Conservation (phyloP, 1,140 invertebrate species). For the Pogonus chalceus region DNA sequence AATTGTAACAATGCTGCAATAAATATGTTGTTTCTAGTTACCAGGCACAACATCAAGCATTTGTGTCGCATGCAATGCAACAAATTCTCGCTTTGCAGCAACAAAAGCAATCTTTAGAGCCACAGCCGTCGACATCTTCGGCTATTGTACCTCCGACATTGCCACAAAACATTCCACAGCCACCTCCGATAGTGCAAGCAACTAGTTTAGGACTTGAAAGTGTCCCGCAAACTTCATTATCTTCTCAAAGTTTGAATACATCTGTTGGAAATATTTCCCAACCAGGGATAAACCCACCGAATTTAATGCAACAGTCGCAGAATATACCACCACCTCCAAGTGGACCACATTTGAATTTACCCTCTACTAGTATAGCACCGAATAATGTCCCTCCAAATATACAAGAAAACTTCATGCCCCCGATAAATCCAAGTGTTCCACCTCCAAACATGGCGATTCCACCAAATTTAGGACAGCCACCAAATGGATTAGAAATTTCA, state of each 20-base stretch:
- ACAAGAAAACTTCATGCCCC: not conserved
- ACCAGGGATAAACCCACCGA: too few relatives aligned
- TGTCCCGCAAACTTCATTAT: slow-evolving; percentile 2
- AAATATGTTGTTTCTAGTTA: slow-evolving; percentile 56
- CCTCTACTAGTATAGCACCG: slow-evolving; percentile 2
- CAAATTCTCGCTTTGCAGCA: slow-evolving; percentile 77
- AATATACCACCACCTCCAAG: not conserved
- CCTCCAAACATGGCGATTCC: slow-evolving; percentile 15
- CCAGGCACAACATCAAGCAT: slow-evolving; percentile 91
- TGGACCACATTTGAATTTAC: slow-evolving; percentile 6
- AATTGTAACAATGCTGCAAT: too few relatives aligned
- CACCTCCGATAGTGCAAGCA: slow-evolving; percentile 42
- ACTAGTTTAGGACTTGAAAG: slow-evolving; percentile 25
- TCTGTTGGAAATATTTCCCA: too few relatives aligned
- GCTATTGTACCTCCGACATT: slow-evolving; percentile 25
- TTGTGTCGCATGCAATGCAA: slow-evolving; percentile 80
- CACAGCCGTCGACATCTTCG: slow-evolving; percentile 43
- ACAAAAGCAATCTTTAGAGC: slow-evolving; percentile 64
- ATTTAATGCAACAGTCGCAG: too few relatives aligned
- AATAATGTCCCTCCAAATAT: not conserved
- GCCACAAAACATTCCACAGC: slow-evolving; percentile 14
- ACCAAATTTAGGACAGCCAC: slow-evolving; percentile 12
- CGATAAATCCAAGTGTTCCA: slow-evolving; percentile 9
- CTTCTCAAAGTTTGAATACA: not conserved
- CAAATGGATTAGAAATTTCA: slow-evolving; percentile 19